Conservation (phyloP, 1,140 invertebrate species). For the Cydia amplana region DNA sequence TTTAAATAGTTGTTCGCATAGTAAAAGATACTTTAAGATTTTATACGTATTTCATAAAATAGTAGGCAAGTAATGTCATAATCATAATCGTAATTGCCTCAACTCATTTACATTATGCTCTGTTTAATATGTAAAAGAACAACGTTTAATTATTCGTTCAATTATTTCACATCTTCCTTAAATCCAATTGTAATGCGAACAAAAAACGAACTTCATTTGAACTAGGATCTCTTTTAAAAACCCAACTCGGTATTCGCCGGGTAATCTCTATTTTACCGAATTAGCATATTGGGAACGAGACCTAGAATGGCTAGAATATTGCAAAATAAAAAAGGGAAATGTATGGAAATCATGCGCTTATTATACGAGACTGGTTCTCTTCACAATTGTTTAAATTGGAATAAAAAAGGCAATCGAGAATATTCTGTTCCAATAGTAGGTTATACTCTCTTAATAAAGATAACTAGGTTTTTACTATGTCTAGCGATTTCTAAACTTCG, state of each 20-base stretch:
- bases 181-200: slow-evolving; percentile 10
- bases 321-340: slow-evolving; percentile 13
- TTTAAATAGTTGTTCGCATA: too few species aligned
- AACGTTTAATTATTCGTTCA: too few species aligned
- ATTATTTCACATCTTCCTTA: too few species aligned
- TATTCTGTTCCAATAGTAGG: neutral
- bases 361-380: neutral
- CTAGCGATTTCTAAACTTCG: too few species aligned
- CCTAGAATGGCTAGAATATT: neutral
- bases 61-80: too few species aligned
- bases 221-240: slow-evolving; percentile 6
- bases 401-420: neutral
- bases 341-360: neutral
- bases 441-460: neutral
- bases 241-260: slow-evolving; percentile 3
- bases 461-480: neutral
- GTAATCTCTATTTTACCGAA: slow-evolving; percentile 12
- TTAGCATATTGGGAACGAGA: slow-evolving; percentile 12
- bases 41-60: too few species aligned
- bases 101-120: too few species aligned
- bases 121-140: too few species aligned
- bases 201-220: neutral
- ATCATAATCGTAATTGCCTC: too few species aligned
- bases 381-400: neutral
- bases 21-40: too few species aligned